phyloP scores from a whole-genome alignment of 2,797 vertebrate genomes.

The Muscicapa striata region DNA sequence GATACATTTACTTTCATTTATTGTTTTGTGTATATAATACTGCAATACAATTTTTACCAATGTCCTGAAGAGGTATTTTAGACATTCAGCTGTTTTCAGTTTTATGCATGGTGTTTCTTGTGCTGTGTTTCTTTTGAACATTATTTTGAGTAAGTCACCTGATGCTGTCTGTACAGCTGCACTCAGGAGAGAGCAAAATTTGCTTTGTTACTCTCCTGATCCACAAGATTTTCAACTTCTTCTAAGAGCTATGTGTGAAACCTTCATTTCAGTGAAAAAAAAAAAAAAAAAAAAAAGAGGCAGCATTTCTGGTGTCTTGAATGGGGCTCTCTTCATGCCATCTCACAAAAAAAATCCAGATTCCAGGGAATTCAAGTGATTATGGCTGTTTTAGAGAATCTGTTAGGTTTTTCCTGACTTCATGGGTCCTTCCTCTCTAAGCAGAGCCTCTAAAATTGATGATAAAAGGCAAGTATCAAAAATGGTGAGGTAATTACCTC shows the following conservation, averaged over 20 bases:
- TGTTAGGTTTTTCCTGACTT: not conserved
- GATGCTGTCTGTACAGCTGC: not conserved
- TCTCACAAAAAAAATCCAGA: not conserved
- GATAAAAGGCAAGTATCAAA: not conserved
- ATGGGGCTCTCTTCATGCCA: not conserved
- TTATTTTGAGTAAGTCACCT: fast-evolving
- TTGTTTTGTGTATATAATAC: not conserved
- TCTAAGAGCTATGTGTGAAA: not conserved
- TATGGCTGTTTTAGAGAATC: not conserved
- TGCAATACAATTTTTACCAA: not conserved
- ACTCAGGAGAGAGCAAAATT: not conserved
- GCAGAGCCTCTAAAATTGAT: not conserved
- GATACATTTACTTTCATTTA: not conserved
- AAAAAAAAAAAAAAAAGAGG: not conserved
- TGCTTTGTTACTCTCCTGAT: not conserved
- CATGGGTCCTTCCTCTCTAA: not conserved
- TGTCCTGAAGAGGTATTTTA: not conserved
- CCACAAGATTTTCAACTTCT: not conserved
- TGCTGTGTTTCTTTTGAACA: not conserved
- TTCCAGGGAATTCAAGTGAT: not conserved
- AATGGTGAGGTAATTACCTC: not conserved
- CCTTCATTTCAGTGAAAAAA: not conserved
- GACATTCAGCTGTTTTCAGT: not conserved
- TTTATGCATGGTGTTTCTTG: not conserved
- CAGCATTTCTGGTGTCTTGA: not conserved